Evolutionary conservation across 1,140 invertebrate genomes (phyloP), one percentile per base, ranked within the genome.

Genomic region (Lanistes nyassanus): DNA sequence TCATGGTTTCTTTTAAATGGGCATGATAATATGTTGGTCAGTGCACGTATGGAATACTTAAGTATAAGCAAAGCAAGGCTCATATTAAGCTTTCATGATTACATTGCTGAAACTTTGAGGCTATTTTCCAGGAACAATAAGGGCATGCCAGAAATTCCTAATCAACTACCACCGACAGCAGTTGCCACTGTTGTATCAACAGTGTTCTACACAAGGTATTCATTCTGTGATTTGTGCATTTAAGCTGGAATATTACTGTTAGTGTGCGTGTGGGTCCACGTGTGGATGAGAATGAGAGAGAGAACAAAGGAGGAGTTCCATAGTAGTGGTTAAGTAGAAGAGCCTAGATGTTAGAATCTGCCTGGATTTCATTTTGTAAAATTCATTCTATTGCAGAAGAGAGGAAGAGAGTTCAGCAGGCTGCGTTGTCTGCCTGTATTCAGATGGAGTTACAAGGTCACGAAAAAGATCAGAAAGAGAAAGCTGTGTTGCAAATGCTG

Each of bases 101-200:
- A 31, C 34, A 29, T 65, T 65, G 21, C 34, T 65, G 9, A 34
- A 65, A 36, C n/a, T 34, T 42, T 47, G 26, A 16, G 11, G 47
- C 34, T 74, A 23, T 56, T 68, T 67, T 70, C 37, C 55, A 81
- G 79, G 79, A 51, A 81, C 79, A 26, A 75, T 81, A 7, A 70
- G 72, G 37, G 65, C 77, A 9, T 81, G 79, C 64, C 77, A 81
- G 68, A 81, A 81, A 51, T 81, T 81, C 53, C 71, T 78, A 26
- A 72, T 81, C 34, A 60, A 39, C 11, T 64, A 81, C 31, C 66
- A 76, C 36, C 55, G 66, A 55, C 70, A 66, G 56, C 72, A 71
- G 53, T 68, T 80, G 34, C 76, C 79, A 42, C 16, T n/a, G 34
- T 67, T 75, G 13, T 72, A 74, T 9, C 73, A 53, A 58, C 68